Evolutionary conservation across 2,113 vertebrate genomes (phyloP).

Genomic region (Pandion haliaetus): DNA sequence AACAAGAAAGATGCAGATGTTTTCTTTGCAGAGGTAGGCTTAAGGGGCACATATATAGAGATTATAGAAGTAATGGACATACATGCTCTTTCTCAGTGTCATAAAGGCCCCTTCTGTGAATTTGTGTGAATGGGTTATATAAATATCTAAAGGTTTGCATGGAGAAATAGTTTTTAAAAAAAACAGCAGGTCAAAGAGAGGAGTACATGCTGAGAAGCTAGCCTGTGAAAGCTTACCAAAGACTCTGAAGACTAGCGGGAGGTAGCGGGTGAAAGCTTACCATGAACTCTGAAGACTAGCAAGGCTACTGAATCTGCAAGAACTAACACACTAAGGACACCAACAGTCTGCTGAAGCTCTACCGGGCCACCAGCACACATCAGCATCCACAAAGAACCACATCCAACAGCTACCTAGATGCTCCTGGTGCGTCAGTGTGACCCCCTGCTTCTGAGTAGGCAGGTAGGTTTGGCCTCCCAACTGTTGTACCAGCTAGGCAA

Average conservation of each 20-base stretch:
- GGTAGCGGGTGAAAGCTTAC: not conserved
- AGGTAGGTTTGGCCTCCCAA: not conserved
- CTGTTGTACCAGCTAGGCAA: not conserved
- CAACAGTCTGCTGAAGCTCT: not conserved
- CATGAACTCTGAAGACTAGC: not conserved
- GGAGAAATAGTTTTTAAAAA: not conserved
- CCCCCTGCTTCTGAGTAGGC: not conserved
- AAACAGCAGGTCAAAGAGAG: not conserved
- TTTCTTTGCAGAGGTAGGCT: not conserved
- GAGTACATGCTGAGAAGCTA: not conserved
- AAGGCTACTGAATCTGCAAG: not conserved
- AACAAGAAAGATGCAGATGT: not conserved
- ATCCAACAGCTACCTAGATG: not conserved
- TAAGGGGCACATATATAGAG: not conserved
- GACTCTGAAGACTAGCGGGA: not conserved
- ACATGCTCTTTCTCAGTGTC: not conserved
- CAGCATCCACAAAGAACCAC: not conserved
- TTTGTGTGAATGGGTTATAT: not conserved
- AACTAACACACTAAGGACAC: not conserved
- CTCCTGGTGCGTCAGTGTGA: not conserved
- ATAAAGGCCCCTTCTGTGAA: not conserved
- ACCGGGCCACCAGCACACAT: too few species aligned
- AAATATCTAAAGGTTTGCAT: not conserved
- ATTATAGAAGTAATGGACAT: not conserved
- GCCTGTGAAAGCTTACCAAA: not conserved